phyloP scores from a whole-genome alignment of 2,888 invertebrate genomes.

The Amphipyra tragopoginis region DNA sequence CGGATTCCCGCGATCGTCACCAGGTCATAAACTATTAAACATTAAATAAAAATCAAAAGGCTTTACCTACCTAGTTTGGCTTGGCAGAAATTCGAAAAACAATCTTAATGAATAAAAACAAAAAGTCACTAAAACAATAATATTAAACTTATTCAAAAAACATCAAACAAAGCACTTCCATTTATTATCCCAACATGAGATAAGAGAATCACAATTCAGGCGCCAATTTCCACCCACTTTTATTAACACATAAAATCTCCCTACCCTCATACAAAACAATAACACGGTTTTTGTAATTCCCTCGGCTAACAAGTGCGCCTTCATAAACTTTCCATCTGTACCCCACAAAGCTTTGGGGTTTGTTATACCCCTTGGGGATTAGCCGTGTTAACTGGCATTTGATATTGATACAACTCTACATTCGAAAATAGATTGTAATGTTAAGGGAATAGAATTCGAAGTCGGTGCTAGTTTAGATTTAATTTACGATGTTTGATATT shows the following conservation, averaged over 20 bases:
- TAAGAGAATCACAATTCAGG: conserved; percentile 58
- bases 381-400: conserved; percentile 79
- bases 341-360: conserved; percentile 85
- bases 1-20: no score
- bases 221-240: conserved; percentile 79
- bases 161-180: conserved; percentile 71
- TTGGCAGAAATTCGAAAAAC: not conserved
- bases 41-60: no score
- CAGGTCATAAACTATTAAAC: no score
- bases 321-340: conserved; percentile 86
- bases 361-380: conserved; percentile 77
- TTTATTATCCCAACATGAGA: conserved; percentile 65
- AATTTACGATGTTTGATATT: conserved; percentile 61
- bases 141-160: conserved; percentile 57
- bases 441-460: conserved; percentile 44
- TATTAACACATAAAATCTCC: conserved; percentile 85
- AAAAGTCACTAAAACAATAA: conserved; percentile 10
- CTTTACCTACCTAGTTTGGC: no score
- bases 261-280: conserved; percentile 81
- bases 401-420: conserved; percentile 69
- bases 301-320: conserved; percentile 83
- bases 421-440: conserved; percentile 52
- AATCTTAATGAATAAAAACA: not conserved
- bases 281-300: conserved; percentile 87
- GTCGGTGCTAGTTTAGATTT: conserved; percentile 6